A percentile compares a stretch with the other conserved stretches of the same genome.
Conservation (phyloP, 2,888 invertebrate genomes). For the Koerneria pararmatus region DNA sequence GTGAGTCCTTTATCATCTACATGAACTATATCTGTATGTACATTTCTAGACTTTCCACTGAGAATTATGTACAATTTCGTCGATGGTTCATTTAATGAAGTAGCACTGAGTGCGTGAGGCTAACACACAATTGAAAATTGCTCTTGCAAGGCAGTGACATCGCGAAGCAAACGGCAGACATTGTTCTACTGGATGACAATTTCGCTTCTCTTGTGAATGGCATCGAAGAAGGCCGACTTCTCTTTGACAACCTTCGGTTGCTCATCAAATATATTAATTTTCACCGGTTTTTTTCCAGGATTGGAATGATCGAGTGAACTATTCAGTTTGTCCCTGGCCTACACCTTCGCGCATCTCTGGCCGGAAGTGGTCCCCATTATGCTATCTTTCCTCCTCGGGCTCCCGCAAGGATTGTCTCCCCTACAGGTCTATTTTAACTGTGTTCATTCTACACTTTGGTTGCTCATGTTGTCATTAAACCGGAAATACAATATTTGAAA, state of each 20-base stretch:
- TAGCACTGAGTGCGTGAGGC: neutral
- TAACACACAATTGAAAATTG: too few species aligned
- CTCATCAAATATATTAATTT: neutral
- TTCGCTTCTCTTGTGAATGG: conserved; percentile 53
- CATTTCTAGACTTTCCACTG: too few species aligned
- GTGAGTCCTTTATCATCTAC: too few species aligned
- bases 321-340: conserved; percentile 50
- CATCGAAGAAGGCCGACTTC: conserved; percentile 54
- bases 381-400: conserved; percentile 53
- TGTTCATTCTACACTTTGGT: neutral
- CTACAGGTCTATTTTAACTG: conserved; percentile 35
- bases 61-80: too few species aligned
- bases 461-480: neutral
- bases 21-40: too few species aligned
- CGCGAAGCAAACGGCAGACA: conserved; percentile 51
- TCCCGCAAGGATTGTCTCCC: conserved; percentile 53
- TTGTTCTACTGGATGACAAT: conserved; percentile 56
- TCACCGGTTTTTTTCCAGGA: neutral
- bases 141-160: conserved; percentile 47
- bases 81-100: too few species aligned
- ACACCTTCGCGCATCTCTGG: conserved; percentile 58
- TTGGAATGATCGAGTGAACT: neutral
- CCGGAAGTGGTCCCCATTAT: conserved; percentile 58
- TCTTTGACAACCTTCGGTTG: conserved; percentile 46
- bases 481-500: too few species aligned